phyloP scores from a whole-genome alignment of 2,888 invertebrate species.

The Drosophila recens region DNA sequence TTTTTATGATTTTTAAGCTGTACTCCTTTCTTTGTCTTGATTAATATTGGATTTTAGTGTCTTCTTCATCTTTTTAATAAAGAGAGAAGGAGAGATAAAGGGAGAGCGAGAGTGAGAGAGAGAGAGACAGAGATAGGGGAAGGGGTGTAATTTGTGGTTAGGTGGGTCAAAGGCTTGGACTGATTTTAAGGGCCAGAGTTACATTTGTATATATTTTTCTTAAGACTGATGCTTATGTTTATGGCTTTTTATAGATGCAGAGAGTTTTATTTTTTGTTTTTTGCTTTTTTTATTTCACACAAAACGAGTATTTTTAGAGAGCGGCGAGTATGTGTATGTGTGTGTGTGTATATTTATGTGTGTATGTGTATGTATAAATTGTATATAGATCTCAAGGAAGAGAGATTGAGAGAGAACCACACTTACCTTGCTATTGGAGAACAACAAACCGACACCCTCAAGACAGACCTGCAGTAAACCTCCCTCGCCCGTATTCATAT shows the following conservation, averaged over 20 bases:
- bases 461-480: conserved; percentile 99
- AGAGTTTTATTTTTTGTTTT: conserved; percentile 33
- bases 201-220: conserved; percentile 23
- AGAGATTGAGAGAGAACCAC: conserved; percentile 41
- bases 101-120: conserved; percentile 11
- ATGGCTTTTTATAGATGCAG: conserved; percentile 61
- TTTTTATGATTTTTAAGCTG: conserved; percentile 23
- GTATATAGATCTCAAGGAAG: conserved; percentile 11
- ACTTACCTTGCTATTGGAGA: conserved; percentile 99
- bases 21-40: conserved; percentile 25
- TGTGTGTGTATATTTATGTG: conserved; percentile 22
- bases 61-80: conserved; percentile 19
- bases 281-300: conserved; percentile 47
- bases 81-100: conserved; percentile 7
- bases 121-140: conserved; percentile 11
- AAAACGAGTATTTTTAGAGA: conserved; percentile 64
- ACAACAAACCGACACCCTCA: conserved; percentile 99
- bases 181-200: conserved; percentile 18
- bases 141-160: conserved; percentile 13
- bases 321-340: conserved; percentile 51
- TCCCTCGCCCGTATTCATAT: conserved; percentile 98
- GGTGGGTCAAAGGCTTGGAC: conserved; percentile 10
- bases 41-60: conserved; percentile 36
- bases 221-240: conserved; percentile 55
- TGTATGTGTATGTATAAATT: conserved; percentile 21